Base-by-base conservation (phyloP, 1,140 invertebrate species). In the Adoxophyes honmai region DNA sequence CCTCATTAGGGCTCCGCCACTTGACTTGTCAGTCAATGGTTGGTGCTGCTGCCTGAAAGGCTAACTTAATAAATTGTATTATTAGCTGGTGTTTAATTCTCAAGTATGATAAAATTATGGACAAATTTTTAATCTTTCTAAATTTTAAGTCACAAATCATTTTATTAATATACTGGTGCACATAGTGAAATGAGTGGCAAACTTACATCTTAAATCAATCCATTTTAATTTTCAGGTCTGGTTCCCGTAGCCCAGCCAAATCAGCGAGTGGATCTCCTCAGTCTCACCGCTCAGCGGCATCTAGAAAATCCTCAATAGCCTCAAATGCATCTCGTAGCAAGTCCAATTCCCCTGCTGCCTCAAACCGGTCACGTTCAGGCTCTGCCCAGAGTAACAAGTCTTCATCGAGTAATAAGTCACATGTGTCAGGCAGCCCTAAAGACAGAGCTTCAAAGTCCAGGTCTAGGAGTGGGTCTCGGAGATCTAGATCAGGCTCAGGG, bases 401-500 rank as follows among this genome's bases (percentile, higher is more conserved):
- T 15, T 88, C 82, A 21, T 84, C 83, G 9, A 86, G 83, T 10
- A 78, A 81, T 2, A 86, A 85, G 58, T 90, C 89, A 4, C 69
- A 72, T n/a, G 73, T 65, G 4, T 81, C 83, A 36, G 73, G 70
- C 6, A 85, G 78, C 37, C 82, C 77, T 7, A 77, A 72, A 58
- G 36, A 63, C 5, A 72, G 75, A 59, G 59, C 66, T 11, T 81
- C 77, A 5, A 75, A 76, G 52, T 81, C 82, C 33, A 71, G 80
- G 44, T 85, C 82, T 6, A 63, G 78, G 58, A 86, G 81, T 70
- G 80, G 78, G 0, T 86, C 82, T 8, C 72, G 61, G 16, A 78
- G 75, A 56, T 77, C 68, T 15, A 77, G 89, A 7, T 91, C 90
- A 4, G 78, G 87, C 18, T 90, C 90, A n/a, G 84, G 78, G 0